Evolutionary conservation across 1,140 invertebrate species (phyloP), one percentile per base, ranked within the genome.

Genomic region (Oppia nitens): DNA sequence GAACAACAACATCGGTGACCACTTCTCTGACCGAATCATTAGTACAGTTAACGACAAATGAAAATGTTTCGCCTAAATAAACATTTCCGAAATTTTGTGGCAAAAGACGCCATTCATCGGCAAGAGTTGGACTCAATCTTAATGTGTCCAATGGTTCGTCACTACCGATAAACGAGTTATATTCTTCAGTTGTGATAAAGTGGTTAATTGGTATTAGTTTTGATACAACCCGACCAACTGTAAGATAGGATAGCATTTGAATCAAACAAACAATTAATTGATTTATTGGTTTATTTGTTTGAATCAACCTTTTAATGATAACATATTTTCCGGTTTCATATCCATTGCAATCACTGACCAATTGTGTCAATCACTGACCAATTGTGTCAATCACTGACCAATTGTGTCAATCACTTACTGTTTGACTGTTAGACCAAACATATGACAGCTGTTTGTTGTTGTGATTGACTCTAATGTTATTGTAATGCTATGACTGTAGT

Each of bases 31-130:
- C 88, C 92, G 60, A 61, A 69, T 93, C 88, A 77, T 97, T 98
- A 67, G 95, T 88, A 51, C 98, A 86, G 76, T 88, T 93, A 53
- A 98, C 82, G 69, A 95, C 97, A 71, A 92, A 91, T 1, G 92
- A 90, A 76, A 98, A 98, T 24, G 90, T 97, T 78, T 98, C 94
- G 21, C 95, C 95, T 25, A 87, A 70, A 71, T 86, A 86, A 65
- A 87, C 84, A 71, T 83, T 85, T 51, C 83, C 83, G 69, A 64
- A 78, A 1, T 23, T 52, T 29, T 62, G 53, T 73, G 64, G 56
- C 63, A 59, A 65, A 62, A 64, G 40, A 12, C 45, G 48, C 40
- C 53, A 63, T 45, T 56, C 53, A 12, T 60, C 52, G 48, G 50
- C 24, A 23, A 24, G 61, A 23, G 53, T 14, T 27, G 59, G 29